Conservation (phyloP, 2,113 vertebrate species). For the Malaclemys terrapin region DNA sequence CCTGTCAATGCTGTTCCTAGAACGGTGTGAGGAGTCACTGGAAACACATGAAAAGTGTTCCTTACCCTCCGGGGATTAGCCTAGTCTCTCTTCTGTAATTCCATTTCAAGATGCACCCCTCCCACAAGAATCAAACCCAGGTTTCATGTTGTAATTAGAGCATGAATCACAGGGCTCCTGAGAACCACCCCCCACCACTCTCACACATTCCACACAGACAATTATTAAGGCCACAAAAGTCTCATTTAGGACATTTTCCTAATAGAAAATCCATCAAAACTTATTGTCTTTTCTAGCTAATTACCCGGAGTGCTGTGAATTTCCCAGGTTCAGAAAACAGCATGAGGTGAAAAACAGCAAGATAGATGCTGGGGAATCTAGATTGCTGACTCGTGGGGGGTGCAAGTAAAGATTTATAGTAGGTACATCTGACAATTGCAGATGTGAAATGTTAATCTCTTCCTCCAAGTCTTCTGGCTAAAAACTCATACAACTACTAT, state of each 20-base stretch:
- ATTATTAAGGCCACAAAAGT: background rate
- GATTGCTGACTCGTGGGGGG: background rate
- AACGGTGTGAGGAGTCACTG: background rate
- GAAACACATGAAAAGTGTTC: background rate
- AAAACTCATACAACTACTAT: background rate
- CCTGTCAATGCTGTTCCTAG: background rate
- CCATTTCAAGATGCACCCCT: background rate
- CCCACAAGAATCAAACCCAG: background rate
- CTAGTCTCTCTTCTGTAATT: background rate
- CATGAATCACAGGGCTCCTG: background rate
- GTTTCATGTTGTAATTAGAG: too few species aligned
- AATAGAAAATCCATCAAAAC: background rate
- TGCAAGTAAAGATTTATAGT: background rate
- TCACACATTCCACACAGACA: background rate
- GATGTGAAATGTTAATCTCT: background rate
- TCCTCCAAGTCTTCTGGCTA: background rate
- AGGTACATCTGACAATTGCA: background rate
- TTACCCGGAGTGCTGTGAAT: background rate
- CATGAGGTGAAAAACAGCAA: background rate
- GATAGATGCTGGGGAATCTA: accelerated
- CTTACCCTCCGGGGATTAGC: background rate
- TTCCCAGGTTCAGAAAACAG: background rate
- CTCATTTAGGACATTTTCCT: background rate
- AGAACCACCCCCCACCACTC: background rate
- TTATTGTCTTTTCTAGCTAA: background rate